These are phyloP conservation scores for Acanthiza pusilla DNA, from an alignment of 2,797 vertebrate genomes.

Conservation along the genomic window DNA sequence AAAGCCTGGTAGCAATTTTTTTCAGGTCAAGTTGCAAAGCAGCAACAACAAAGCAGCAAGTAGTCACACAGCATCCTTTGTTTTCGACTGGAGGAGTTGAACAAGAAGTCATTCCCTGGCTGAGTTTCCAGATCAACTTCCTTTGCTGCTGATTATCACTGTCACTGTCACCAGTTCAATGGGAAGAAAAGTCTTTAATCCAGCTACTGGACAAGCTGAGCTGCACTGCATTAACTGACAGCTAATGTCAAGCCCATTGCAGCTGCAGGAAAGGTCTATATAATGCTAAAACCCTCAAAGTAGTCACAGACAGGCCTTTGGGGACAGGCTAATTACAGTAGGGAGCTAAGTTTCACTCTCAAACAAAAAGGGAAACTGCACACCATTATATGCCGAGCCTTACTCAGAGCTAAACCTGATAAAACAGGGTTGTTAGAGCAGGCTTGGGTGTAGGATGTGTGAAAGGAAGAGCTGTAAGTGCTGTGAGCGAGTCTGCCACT, in stretches of 20 bases:
- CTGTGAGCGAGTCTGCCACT: background rate
- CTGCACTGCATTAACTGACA: slow-evolving; percentile 23
- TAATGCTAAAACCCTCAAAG: background rate
- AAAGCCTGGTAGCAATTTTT: slow-evolving; percentile 33
- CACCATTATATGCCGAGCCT: background rate
- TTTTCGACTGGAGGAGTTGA: background rate
- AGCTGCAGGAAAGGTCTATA: background rate
- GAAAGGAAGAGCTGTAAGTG: background rate
- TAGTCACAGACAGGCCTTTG: background rate
- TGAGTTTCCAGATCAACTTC: slow-evolving; percentile 8
- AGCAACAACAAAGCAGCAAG: background rate
- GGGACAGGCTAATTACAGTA: slow-evolving; percentile 22
- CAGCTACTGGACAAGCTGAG: slow-evolving; percentile 27
- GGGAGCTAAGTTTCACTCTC: background rate
- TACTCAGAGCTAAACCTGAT: background rate
- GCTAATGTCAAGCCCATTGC: slow-evolving; percentile 26
- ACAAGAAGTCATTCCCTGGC: background rate
- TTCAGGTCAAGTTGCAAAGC: slow-evolving; percentile 13
- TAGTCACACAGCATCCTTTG: slow-evolving; percentile 13
- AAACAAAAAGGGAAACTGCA: background rate
- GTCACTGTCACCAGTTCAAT: background rate
- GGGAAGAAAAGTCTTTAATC: slow-evolving; percentile 35
- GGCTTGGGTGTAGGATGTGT: background rate
- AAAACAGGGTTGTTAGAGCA: background rate
- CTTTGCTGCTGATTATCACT: slow-evolving; percentile 17